Conservation (phyloP, 2,797 vertebrate genomes). For the Enteromius argenteus region DNA sequence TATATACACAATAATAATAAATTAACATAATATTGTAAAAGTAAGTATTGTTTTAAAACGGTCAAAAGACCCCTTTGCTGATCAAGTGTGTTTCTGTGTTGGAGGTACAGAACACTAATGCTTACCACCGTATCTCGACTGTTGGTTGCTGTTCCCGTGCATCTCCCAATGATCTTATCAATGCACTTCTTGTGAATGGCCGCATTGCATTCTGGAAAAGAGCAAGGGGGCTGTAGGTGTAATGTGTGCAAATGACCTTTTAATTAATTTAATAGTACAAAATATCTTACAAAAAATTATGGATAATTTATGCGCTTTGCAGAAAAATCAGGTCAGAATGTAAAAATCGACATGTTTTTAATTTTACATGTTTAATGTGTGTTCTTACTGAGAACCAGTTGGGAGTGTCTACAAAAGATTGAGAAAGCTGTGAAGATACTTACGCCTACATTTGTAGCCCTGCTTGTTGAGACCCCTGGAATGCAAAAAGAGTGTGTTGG, state of each 20-base stretch:
- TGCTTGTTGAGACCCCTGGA: constrained; percentile 98
- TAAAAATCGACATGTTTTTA: not conserved
- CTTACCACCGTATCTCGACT: constrained; percentile 89
- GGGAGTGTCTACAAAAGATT: not conserved
- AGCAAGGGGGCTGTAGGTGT: not conserved
- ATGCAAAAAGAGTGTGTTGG: constrained; percentile 56
- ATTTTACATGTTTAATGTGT: not conserved
- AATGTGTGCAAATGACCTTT: not conserved
- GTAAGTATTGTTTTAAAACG: not conserved
- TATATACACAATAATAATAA: not conserved
- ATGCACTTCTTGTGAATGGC: constrained; percentile 99
- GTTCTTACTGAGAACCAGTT: not conserved
- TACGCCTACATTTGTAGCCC: constrained; percentile 97
- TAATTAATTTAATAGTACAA: not conserved
- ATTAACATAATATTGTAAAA: not conserved
- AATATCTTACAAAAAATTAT: constrained; percentile 18
- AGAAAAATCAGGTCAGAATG: not conserved
- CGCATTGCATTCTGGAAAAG: constrained; percentile 92
- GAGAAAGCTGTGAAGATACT: constrained; percentile 72
- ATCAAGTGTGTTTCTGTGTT: not conserved
- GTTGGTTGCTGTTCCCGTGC: constrained; percentile 93
- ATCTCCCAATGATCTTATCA: constrained; percentile 94
- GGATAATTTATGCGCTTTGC: not conserved
- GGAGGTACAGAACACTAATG: not conserved
- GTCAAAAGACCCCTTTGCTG: not conserved